Evolutionary conservation across 2,797 vertebrate species (phyloP).

Genomic region (Eulemur rubriventer): DNA sequence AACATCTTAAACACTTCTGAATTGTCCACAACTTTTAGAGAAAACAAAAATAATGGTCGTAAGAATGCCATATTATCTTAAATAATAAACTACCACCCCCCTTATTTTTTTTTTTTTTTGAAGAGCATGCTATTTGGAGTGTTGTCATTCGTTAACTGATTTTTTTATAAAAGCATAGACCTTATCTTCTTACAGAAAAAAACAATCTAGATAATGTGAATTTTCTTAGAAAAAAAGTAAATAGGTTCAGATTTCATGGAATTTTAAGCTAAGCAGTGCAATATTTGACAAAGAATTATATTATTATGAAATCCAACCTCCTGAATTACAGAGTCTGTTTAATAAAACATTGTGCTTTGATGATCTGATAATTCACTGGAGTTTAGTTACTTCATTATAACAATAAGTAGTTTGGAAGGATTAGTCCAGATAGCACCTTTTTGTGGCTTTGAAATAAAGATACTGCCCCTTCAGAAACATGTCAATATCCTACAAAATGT

Average conservation of each 20-base stretch:
- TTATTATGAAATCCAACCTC: conserved; percentile 15
- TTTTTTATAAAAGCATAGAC: neutral
- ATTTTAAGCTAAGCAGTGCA: conserved; percentile 22
- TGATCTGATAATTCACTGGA: conserved; percentile 10
- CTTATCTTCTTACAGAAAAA: conserved; percentile 17
- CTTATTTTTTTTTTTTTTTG: neutral
- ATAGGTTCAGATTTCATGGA: conserved; percentile 7
- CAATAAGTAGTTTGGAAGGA: neutral
- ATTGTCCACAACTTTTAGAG: conserved; percentile 1
- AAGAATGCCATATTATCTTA: neutral
- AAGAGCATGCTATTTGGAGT: neutral
- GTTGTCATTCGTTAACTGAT: neutral
- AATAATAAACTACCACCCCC: neutral
- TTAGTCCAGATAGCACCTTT: neutral
- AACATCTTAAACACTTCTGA: neutral
- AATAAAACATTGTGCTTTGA: neutral
- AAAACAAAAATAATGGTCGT: conserved; percentile 9
- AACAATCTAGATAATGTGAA: neutral
- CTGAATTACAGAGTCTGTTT: conserved; percentile 11
- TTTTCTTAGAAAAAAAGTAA: conserved; percentile 8
- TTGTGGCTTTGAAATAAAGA: neutral
- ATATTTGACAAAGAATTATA: conserved; percentile 34
- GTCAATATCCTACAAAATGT: neutral
- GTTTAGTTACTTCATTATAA: neutral
- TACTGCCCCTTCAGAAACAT: neutral